Evolutionary conservation across 2,113 vertebrate genomes (phyloP).

Genomic region (Penelope pileata): DNA sequence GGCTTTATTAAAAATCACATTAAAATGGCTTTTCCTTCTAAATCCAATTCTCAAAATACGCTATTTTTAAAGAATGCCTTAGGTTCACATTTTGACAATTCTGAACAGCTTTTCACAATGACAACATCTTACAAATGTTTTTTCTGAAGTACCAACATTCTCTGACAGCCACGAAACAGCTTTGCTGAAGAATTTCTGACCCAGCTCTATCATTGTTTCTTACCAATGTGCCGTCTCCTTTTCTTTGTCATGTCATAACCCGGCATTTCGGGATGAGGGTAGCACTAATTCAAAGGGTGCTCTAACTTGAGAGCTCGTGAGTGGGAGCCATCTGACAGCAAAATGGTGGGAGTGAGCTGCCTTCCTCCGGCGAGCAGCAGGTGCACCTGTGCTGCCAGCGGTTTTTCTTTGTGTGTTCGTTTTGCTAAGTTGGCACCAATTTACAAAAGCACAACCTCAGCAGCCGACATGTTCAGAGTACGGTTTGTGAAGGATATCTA

Average conservation of each 20-base stretch:
- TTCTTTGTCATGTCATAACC: background rate
- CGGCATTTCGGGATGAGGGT: background rate
- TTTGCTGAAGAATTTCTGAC: background rate
- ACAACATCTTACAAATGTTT: background rate
- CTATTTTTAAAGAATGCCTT: background rate
- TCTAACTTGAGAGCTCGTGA: background rate
- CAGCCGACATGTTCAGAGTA: background rate
- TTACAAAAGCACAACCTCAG: background rate
- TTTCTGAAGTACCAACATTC: background rate
- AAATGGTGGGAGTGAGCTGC: background rate
- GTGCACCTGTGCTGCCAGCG: background rate
- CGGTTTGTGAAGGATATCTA: background rate
- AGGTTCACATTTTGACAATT: background rate
- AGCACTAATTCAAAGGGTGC: background rate
- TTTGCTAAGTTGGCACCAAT: background rate
- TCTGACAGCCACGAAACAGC: background rate
- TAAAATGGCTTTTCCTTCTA: background rate
- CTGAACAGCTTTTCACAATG: background rate
- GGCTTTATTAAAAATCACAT: background rate
- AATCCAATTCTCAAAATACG: background rate
- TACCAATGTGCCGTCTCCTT: background rate
- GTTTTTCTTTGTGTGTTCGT: background rate
- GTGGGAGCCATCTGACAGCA: background rate
- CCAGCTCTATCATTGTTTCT: accelerated
- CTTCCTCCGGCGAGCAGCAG: background rate